Base-by-base conservation (phyloP, 2,888 invertebrate species). In the Hypena proboscidalis region DNA sequence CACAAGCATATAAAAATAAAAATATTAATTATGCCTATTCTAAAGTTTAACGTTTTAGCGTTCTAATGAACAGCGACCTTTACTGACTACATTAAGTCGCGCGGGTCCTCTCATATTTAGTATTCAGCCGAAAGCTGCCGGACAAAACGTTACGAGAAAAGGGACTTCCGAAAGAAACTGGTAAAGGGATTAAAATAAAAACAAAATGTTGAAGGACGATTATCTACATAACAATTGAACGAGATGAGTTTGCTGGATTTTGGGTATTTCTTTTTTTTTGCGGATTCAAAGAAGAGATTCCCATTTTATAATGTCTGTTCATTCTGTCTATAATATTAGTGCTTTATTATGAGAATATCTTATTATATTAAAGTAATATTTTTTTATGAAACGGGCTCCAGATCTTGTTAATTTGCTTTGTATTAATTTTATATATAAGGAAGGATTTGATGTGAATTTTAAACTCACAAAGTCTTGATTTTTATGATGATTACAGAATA, bases 141-240 rank as follows among this genome's bases (percentile, higher is more conserved):
- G 39, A 49, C 32, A 46, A 58, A 55, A 59, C 45, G 33, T 39
- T 21, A 30, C 35, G 22, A 34, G 31, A 10, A 29, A 35, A 37
- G 11, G 17, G 20, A 36, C 34, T 52, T 22, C 25, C 21, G 15
- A 39, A 57, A 47, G 42, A 42, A 49, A 38, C 36, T 42, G 25
- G 7, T 23, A 37, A 62, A 57, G 31, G 54, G 55, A 55, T 63
- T 60, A 52, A 55, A 62, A 62, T 46, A 47, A 49, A 59, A 62
- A 57, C 43, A 33, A 33, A 41, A 37, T 56, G 27, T 52, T 37
- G 46, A 45, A 40, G 36, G 48, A 25, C 59, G 35, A 58, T 62
- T 62, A 58, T 62, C 39, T 59, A 32, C 11, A 39, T 42, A 53
- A 62, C 62, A 62, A 62, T 60, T 45, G 47, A 13, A 25, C 7